phyloP scores from a whole-genome alignment of 2,888 invertebrate species.

The Cheilosia vernalis region DNA sequence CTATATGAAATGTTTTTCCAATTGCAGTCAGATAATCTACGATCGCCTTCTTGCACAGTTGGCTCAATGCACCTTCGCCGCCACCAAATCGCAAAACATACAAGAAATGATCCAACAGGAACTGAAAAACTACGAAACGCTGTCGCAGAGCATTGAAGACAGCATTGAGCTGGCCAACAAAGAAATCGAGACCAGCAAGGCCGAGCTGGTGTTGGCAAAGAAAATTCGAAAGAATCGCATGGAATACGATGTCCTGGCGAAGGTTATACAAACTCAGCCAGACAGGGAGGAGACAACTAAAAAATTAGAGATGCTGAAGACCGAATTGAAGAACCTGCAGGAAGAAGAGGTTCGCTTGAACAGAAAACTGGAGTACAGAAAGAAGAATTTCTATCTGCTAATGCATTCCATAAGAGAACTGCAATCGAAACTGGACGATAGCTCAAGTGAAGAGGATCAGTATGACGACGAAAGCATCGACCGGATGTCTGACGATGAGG shows the following conservation, averaged over 20 bases:
- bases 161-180: constrained; percentile 91
- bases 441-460: constrained; percentile 85
- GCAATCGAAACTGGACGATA: constrained; percentile 90
- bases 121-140: constrained; percentile 90
- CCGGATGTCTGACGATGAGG: constrained; percentile 67
- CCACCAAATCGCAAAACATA: constrained; percentile 91
- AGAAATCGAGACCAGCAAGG: constrained; percentile 92
- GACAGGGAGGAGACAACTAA: constrained; percentile 92
- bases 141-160: constrained; percentile 90
- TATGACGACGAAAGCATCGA: constrained; percentile 82
- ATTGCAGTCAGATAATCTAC: constrained; percentile 86
- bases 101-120: constrained; percentile 93
- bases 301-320: constrained; percentile 88
- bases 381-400: constrained; percentile 95
- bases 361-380: constrained; percentile 90
- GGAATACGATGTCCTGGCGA: constrained; percentile 96
- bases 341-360: constrained; percentile 89
- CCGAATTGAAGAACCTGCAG: constrained; percentile 89
- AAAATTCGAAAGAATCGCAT: constrained; percentile 94
- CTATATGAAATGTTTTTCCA: neutral
- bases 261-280: constrained; percentile 95
- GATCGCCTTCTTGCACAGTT: constrained; percentile 93
- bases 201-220: constrained; percentile 91
- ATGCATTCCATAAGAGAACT: constrained; percentile 94
- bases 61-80: constrained; percentile 94